Base-by-base conservation (phyloP, 2,797 vertebrate species). In the Emys orbicularis region DNA sequence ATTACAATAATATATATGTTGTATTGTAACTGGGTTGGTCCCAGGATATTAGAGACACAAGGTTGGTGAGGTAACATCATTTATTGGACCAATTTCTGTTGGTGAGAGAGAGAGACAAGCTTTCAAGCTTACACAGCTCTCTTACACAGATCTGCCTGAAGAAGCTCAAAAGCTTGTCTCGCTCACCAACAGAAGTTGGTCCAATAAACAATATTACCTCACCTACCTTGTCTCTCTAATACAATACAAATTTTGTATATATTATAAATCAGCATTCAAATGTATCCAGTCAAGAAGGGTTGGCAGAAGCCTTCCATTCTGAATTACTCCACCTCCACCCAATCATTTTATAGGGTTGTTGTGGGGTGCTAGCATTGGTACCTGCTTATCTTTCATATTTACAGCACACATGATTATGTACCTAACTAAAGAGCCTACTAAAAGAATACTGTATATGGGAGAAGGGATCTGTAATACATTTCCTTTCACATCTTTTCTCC, bases 301-400 rank as follows among this genome's bases (percentile, higher is more conserved):
- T 72, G n/a, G n/a, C 19, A 37, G n/a, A 41, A 72, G 11, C 21
- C n/a, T 72, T 72, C 65, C n/a, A 37, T 72, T 72, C n/a, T 41
- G 9, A 23, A 72, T 72, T n/a, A 41, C 41, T 37, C n/a, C n/a
- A 72, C 5, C 65, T 72, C 12, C 65, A 37, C 37, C 18, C 61
- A 65, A 16, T 9, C n/a, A 23, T 72, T 72, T 16, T 72, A 37
- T 37, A 72, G 19, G 5, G 19, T 41, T 41, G 16, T 23, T 72
- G 37, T 72, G 65, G n/a, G n/a, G 10, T 72, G 19, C 9, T 72
- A 21, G 65, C 18, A 41, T 23, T 88, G 76, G 6, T 82, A 37
- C 50, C 91, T 93, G 84, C 87, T 87, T 77, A 56, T 56, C 56
- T 29, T 84, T 90, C 65, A 34, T 94, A 94, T 65, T 84, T 52